phyloP scores from a whole-genome alignment of 2,797 vertebrate genomes.

The Hirundo rustica region DNA sequence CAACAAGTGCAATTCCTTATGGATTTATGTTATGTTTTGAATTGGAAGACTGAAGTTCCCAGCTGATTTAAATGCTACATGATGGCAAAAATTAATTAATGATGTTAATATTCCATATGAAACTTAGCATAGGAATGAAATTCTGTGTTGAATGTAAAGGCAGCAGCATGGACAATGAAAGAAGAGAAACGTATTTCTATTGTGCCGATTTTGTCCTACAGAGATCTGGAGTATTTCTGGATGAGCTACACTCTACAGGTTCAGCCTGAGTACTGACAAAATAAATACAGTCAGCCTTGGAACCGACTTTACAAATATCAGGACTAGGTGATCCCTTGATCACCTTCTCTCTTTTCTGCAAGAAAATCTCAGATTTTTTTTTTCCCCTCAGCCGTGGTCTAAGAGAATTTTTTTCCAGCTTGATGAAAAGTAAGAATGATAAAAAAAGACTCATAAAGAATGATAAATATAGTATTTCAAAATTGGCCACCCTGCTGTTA shows the following conservation, averaged over 20 bases:
- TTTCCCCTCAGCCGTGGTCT: background rate
- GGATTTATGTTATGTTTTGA: background rate
- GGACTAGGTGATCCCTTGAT: background rate
- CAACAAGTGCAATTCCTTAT: background rate
- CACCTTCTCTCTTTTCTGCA: background rate
- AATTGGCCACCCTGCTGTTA: slow-evolving; percentile 25
- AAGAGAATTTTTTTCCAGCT: background rate
- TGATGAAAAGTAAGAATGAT: background rate
- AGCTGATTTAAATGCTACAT: background rate
- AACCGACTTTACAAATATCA: background rate
- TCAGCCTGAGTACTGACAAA: background rate
- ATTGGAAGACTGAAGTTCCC: background rate
- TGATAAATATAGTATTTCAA: slow-evolving; percentile 2
- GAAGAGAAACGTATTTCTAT: background rate
- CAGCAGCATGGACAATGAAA: background rate
- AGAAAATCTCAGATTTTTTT: background rate
- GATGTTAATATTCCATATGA: slow-evolving; percentile 6
- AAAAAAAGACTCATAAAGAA: background rate
- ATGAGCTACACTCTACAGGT: background rate
- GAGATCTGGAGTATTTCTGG: background rate
- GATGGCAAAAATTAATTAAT: background rate
- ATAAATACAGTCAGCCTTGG: background rate
- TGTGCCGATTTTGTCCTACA: background rate
- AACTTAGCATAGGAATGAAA: background rate
- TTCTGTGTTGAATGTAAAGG: background rate